phyloP scores from a whole-genome alignment of 2,888 invertebrate species.

The Ormyrus pomaceus region DNA sequence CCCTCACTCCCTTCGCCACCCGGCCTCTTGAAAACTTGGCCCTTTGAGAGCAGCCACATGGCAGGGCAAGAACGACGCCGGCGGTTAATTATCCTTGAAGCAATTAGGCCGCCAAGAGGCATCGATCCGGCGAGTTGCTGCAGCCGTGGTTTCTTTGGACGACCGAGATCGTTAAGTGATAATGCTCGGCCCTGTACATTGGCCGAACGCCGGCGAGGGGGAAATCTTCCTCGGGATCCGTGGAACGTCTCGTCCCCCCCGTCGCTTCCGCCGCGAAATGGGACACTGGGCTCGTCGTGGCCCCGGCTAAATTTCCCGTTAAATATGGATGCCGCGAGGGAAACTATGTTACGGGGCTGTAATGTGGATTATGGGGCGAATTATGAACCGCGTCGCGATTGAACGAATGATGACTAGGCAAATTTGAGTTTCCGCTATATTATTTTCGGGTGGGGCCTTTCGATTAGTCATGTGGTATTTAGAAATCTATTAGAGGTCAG shows the following conservation, averaged over 20 bases:
- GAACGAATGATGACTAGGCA: no score
- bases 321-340: constrained; percentile 8
- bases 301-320: constrained; percentile 17
- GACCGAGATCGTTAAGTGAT: constrained; percentile 39
- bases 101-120: constrained; percentile 21
- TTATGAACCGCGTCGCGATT: neutral
- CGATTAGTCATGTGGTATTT: no score
- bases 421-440: no score
- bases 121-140: constrained; percentile 28
- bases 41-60: no score
- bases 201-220: no score
- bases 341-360: neutral
- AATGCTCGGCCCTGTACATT: constrained; percentile 10
- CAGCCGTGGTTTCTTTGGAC: constrained; percentile 18
- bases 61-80: constrained; percentile 1
- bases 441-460: no score
- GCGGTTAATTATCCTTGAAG: constrained; percentile 44
- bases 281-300: neutral
- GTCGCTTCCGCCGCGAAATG: neutral
- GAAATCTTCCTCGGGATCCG: neutral
- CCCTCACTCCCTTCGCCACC: neutral
- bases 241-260: constrained; percentile 9
- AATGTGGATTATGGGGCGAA: neutral
- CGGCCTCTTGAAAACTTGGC: no score
- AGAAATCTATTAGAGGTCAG: no score